Evolutionary conservation across 2,113 vertebrate genomes (phyloP).

Genomic region (Rhipidura dahli): DNA sequence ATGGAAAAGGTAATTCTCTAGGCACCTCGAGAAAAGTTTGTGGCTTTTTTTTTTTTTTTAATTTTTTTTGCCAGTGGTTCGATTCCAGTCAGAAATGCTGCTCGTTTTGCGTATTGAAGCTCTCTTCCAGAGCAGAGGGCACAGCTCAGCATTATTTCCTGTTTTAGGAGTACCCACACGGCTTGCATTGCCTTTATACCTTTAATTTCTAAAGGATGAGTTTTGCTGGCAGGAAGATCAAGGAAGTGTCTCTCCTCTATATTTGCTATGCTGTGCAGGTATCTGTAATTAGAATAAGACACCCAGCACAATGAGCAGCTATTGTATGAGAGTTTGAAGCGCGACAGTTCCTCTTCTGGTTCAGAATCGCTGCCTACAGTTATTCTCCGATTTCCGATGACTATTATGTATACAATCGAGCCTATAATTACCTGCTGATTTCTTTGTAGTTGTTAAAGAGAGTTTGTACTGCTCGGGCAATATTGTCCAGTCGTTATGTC

Average conservation of each 20-base stretch:
- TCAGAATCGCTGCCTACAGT: conserved; percentile 45
- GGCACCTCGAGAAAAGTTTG: background rate
- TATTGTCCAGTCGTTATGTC: conserved; percentile 38
- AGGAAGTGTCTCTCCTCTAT: background rate
- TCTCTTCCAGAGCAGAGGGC: background rate
- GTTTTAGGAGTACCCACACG: background rate
- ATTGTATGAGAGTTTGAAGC: conserved; percentile 28
- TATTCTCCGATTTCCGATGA: conserved; percentile 27
- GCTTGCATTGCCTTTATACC: background rate
- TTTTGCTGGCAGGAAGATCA: conserved; percentile 13
- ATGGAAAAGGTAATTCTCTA: background rate
- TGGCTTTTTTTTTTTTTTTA: background rate
- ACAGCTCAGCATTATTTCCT: background rate
- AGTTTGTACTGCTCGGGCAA: conserved; percentile 21
- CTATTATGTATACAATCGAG: conserved; percentile 21
- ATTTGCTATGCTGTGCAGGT: conserved; percentile 40
- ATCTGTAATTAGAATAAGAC: conserved; percentile 48
- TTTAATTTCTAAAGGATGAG: background rate
- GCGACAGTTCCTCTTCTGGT: conserved; percentile 17
- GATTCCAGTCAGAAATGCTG: background rate
- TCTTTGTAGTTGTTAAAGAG: conserved; percentile 58
- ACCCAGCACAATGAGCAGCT: conserved; percentile 12
- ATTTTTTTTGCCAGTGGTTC: too few relatives aligned
- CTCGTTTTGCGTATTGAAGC: background rate
- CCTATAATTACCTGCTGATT: conserved; percentile 64